Conservation (phyloP, 37 sponge, comb jelly and placozoan species). For the Ephydatia muelleri region DNA sequence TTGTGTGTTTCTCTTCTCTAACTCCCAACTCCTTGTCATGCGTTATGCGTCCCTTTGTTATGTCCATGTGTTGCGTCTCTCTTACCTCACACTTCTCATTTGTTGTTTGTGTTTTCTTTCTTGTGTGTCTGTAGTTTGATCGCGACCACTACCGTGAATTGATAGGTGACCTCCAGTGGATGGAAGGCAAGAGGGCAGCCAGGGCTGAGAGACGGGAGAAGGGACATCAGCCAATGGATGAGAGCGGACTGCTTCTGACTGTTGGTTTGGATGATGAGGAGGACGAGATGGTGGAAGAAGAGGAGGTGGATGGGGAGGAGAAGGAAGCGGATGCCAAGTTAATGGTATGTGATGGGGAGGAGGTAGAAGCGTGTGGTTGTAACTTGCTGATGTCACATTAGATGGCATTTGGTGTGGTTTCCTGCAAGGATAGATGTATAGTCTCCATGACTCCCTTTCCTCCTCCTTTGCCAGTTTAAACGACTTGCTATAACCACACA, state of each 20-base stretch:
- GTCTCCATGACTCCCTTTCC: too few species aligned
- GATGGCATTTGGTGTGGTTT: too few species aligned
- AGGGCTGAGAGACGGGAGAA: constrained; percentile 12
- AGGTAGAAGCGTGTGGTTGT: background rate
- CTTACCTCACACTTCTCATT: background rate
- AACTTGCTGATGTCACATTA: background rate
- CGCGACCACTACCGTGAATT: constrained; percentile 67
- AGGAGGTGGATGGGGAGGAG: constrained; percentile 14
- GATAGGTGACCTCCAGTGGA: constrained; percentile 51
- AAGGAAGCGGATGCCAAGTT: background rate
- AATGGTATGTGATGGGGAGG: constrained; percentile 40
- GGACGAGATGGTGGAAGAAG: background rate
- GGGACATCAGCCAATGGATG: background rate
- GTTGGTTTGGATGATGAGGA: background rate
- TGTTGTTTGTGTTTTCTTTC: background rate
- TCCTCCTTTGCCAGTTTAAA: too few species aligned
- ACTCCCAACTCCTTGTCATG: too few species aligned
- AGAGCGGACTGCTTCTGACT: background rate
- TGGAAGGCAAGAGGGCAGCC: constrained; percentile 57
- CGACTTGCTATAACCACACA: too few species aligned
- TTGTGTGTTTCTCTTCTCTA: background rate
- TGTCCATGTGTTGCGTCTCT: too few species aligned
- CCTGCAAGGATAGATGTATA: too few species aligned
- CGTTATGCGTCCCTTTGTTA: too few species aligned
- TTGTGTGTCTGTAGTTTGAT: constrained; percentile 72